phyloP scores from a whole-genome alignment of 2,113 vertebrate species.

The Chloebia gouldiae region DNA sequence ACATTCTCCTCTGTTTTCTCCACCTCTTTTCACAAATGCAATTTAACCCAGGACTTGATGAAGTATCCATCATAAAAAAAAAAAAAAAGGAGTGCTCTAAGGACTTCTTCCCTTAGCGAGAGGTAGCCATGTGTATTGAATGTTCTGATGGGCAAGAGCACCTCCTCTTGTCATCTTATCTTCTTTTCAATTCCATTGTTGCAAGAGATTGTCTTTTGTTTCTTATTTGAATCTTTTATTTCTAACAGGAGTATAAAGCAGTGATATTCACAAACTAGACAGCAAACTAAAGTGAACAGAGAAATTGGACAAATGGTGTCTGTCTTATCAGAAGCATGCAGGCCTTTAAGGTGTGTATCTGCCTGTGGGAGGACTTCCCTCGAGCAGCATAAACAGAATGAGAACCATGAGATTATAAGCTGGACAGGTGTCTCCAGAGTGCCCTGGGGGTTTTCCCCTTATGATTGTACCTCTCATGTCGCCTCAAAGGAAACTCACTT shows the following conservation, averaged over 20 bases:
- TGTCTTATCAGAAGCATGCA: not conserved
- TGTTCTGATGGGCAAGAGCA: not conserved
- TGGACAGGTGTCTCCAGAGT: not conserved
- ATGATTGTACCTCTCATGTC: not conserved
- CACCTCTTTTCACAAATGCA: not conserved
- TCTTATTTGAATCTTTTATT: not conserved
- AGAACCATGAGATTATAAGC: not conserved
- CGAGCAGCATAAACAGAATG: not conserved
- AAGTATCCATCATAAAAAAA: not conserved
- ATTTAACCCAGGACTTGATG: not conserved
- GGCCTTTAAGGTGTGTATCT: not conserved
- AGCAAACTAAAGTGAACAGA: not conserved
- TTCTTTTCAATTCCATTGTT: not conserved
- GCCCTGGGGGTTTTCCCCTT: not conserved
- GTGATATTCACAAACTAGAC: not conserved
- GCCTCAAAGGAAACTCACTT: not conserved
- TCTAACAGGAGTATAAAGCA: not conserved
- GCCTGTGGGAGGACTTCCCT: not conserved
- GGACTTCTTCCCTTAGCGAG: not conserved
- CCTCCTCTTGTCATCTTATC: not conserved
- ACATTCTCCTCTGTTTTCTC: not conserved
- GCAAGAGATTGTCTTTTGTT: not conserved
- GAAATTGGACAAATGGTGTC: not conserved
- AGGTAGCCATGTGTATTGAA: not conserved
- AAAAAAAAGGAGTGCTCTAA: not conserved